phyloP scores from a whole-genome alignment of 2,113 vertebrate species.

The Hippolais icterina region DNA sequence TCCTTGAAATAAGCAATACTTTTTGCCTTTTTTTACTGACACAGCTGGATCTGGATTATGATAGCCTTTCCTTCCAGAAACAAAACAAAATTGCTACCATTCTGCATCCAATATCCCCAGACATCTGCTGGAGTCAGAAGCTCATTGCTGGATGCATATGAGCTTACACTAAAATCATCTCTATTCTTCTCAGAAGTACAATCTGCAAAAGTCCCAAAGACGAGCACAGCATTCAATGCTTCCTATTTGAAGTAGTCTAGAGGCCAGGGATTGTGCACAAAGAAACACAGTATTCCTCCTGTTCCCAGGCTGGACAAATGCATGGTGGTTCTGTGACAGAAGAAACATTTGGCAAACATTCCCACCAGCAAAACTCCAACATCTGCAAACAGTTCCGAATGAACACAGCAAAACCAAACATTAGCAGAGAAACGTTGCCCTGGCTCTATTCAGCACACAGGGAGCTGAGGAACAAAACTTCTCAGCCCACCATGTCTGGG shows the following conservation, averaged over 20 bases:
- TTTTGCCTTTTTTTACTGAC: not conserved
- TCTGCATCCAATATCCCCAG: conserved; percentile 42
- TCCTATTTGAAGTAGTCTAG: not conserved
- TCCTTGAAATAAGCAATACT: conserved; percentile 40
- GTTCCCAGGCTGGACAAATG: conserved; percentile 42
- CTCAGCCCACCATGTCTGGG: not conserved
- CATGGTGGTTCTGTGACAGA: conserved; percentile 2
- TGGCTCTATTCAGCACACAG: not conserved
- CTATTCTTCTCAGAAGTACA: conserved; percentile 39
- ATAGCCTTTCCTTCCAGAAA: conserved; percentile 41
- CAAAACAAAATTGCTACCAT: conserved; percentile 52
- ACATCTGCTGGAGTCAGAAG: conserved; percentile 41
- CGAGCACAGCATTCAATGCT: not conserved
- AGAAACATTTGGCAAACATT: conserved; percentile 42
- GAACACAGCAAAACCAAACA: conserved; percentile 21
- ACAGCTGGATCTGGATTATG: conserved; percentile 39
- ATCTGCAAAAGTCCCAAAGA: not conserved
- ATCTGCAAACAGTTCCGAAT: conserved; percentile 22
- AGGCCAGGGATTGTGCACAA: not conserved
- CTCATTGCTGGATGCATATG: not conserved
- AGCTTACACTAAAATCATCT: conserved; percentile 48
- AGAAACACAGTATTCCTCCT: not conserved
- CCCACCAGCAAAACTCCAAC: conserved; percentile 21
- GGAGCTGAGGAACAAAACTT: not conserved
- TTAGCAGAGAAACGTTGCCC: not conserved